Evolutionary conservation across 1,140 invertebrate genomes (phyloP).

Genomic region (Delia radicum): DNA sequence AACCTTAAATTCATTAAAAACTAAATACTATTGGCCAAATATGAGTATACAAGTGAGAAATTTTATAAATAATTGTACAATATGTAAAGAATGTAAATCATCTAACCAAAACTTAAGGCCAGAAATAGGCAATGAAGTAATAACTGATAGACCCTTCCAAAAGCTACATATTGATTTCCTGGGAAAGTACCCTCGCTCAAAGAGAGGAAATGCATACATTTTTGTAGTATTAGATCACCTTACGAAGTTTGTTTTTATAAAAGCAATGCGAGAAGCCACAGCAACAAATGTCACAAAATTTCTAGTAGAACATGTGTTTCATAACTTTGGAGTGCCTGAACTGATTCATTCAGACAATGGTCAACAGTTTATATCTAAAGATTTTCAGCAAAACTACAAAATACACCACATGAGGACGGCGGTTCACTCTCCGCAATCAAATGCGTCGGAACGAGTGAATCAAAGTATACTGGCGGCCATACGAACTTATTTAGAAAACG

Average conservation of each 20-base stretch:
- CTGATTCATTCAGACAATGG: not conserved
- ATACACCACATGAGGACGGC: not conserved
- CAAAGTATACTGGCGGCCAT: not conserved
- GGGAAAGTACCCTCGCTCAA: conserved; percentile 6
- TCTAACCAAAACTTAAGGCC: not conserved
- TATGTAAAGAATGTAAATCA: conserved; percentile 9
- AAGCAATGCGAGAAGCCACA: not conserved
- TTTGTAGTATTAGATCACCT: not conserved
- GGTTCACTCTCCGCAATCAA: no score
- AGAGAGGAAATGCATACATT: not conserved
- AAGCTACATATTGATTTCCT: conserved; percentile 15
- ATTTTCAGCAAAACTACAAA: not conserved
- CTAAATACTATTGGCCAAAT: not conserved
- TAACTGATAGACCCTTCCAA: conserved; percentile 5
- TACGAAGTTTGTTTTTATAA: conserved; percentile 9
- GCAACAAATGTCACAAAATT: not conserved
- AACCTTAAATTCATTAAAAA: not conserved
- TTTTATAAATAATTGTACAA: not conserved
- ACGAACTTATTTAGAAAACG: not conserved
- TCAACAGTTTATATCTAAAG: not conserved
- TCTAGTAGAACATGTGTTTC: not conserved
- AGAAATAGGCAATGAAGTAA: not conserved
- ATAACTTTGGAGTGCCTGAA: not conserved
- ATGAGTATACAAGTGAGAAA: not conserved
- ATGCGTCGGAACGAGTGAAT: conserved; percentile 23